A percentile compares a stretch with the other conserved stretches of the same genome.
These are phyloP conservation scores for Coleophora flavipennella DNA, from an alignment of 2,888 invertebrate genomes.

Conservation along the genomic window DNA sequence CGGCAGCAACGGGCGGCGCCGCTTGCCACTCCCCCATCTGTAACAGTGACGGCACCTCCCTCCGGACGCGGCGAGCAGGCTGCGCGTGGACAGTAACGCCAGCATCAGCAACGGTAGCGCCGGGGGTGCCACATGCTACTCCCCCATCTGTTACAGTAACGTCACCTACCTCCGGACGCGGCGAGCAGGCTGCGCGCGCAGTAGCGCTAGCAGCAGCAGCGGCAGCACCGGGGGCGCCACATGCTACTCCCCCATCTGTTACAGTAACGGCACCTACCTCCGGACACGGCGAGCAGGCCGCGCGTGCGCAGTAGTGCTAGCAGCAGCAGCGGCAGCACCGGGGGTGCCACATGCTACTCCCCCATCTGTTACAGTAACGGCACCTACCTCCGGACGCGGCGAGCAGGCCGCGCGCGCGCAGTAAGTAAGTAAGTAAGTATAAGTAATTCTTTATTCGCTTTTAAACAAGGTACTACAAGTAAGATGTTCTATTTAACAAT, in stretches of 20 bases:
- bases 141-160: background rate
- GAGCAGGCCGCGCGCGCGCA: background rate
- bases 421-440: background rate
- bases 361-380: background rate
- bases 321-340: too few species aligned
- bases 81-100: background rate
- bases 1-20: too few species aligned
- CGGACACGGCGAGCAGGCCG: background rate
- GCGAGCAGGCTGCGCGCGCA: too few species aligned
- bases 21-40: too few species aligned
- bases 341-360: too few species aligned
- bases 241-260: background rate
- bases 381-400: background rate
- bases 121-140: too few species aligned
- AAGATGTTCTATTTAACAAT: too few species aligned
- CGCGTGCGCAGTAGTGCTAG: background rate
- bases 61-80: background rate
- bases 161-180: background rate
- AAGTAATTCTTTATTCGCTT: too few species aligned
- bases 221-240: too few species aligned
- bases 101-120: too few species aligned
- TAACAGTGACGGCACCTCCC: background rate
- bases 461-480: too few species aligned
- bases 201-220: too few species aligned
- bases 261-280: background rate